Base-by-base conservation (phyloP, 2,113 vertebrate genomes). In the Embiotoca jacksoni region DNA sequence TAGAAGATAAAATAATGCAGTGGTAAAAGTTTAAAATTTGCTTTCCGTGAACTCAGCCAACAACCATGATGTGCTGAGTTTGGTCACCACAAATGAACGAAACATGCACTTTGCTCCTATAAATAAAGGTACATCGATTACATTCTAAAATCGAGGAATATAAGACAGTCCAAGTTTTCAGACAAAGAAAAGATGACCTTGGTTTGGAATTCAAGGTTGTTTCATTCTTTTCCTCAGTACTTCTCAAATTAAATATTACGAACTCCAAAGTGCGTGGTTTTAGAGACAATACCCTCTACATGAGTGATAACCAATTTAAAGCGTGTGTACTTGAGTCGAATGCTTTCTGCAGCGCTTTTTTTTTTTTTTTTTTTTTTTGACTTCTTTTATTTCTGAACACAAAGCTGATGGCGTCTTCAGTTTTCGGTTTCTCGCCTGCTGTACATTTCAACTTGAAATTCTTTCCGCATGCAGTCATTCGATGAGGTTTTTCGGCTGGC, bases 391-490 rank as follows among this genome's bases (percentile, higher is more conserved):
- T 44, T 44, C 41, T 46, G 7, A 35, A 37, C 36, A 2, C 54
- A 3, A 55, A 80, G 72, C 54, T 37, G 6, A 36, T 39, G 60
- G 50, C 49, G 33, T 63, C 44, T 30, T 39, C 32, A 23, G 16
- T 7, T 37, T 58, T 32, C n/a, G 50, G 16, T 60, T 54, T 67
- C 10, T 23, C 8, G 13, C n/a, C 52, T 46, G 9, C 7, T 39
- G 14, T 4, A 2, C 10, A n/a, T 68, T 47, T 62, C 4, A 13
- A 64, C 58, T 60, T 31, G 68, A 63, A 23, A 75, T 78, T 36
- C 56, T 78, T 83, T 82, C 75, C 78, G 39, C 63, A 66, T 85
- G 80, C 55, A 6, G 52, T 88, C 77, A 88, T 65, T 47, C 14
- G 46, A 62, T 56, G 61, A 75, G 68, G n/a, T 63, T 16, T 72